These are phyloP conservation scores for Pseudoips prasinana DNA, from an alignment of 2,888 invertebrate species.

Conservation along the genomic window DNA sequence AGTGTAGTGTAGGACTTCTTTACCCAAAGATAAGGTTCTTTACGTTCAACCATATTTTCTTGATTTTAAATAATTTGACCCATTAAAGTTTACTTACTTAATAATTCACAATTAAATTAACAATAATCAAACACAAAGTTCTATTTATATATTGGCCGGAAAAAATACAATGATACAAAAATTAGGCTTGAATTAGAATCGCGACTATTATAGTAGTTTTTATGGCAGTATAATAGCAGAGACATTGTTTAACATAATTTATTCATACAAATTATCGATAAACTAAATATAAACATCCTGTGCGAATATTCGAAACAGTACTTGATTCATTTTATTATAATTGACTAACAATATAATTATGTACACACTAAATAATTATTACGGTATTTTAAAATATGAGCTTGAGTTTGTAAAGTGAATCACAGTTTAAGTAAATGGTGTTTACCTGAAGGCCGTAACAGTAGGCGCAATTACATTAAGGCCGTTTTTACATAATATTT, in stretches of 20 bases:
- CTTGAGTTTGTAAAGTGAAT: constrained; percentile 74
- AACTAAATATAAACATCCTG: constrained; percentile 38
- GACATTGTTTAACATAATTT: constrained; percentile 26
- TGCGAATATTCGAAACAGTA: constrained; percentile 48
- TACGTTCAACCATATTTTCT: too few species aligned
- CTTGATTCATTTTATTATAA: constrained; percentile 43
- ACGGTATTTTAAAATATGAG: constrained; percentile 50
- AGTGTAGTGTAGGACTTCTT: too few species aligned
- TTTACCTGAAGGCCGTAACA: constrained; percentile 62
- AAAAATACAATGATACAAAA: too few species aligned
- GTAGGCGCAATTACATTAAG: constrained; percentile 55
- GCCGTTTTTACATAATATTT: constrained; percentile 48
- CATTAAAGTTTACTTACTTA: too few species aligned
- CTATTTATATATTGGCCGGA: too few species aligned
- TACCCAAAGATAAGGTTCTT: too few species aligned
- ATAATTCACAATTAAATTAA: too few species aligned
- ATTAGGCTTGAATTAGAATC: too few species aligned
- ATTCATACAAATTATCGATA: constrained; percentile 36
- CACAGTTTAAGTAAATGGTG: constrained; percentile 73
- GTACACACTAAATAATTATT: constrained; percentile 45
- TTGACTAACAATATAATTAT: constrained; percentile 50
- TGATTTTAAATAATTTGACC: too few species aligned
- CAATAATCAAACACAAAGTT: too few species aligned
- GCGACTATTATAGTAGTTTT: constrained; percentile 7
- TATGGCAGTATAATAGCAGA: constrained; percentile 35